Conservation (phyloP, 2,113 vertebrate genomes). For the Petrocephalus microphthalmus region DNA sequence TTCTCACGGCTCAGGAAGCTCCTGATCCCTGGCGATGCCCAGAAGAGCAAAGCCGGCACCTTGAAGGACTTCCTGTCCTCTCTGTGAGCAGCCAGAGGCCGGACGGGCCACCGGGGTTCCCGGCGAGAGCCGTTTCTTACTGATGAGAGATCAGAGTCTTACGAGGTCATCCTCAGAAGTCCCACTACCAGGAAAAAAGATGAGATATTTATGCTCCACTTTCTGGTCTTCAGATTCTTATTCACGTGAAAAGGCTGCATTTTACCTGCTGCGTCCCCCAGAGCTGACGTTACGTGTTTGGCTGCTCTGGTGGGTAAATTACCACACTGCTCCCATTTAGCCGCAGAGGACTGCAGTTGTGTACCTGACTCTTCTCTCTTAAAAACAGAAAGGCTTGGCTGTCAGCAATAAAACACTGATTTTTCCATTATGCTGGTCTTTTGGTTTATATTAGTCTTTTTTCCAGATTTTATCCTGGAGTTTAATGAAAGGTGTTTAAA, state of each 20-base stretch:
- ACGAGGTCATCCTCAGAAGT: neutral
- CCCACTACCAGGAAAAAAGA: neutral
- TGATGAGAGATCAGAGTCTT: neutral
- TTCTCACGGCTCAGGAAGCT: slow-evolving; percentile 80
- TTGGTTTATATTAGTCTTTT: neutral
- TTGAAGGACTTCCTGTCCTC: slow-evolving; percentile 82
- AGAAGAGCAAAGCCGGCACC: slow-evolving; percentile 63
- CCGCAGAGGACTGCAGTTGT: slow-evolving; percentile 29
- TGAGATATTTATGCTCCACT: neutral
- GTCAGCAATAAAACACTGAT: slow-evolving; percentile 11
- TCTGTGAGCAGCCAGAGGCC: slow-evolving; percentile 54
- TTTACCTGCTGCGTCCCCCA: neutral
- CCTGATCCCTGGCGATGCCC: slow-evolving; percentile 68
- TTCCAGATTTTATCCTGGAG: neutral
- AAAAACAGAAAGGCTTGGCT: slow-evolving; percentile 22
- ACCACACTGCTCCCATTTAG: neutral
- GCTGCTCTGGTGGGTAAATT: neutral
- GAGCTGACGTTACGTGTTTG: neutral
- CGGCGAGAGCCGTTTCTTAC: slow-evolving; percentile 7
- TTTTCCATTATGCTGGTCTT: neutral
- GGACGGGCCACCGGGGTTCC: slow-evolving; percentile 22
- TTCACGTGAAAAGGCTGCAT: neutral
- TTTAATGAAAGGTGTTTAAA: neutral
- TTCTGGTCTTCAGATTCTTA: neutral
- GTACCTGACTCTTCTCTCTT: slow-evolving; percentile 31